Evolutionary conservation across 1,140 invertebrate genomes (phyloP).

Genomic region (Mya arenaria): DNA sequence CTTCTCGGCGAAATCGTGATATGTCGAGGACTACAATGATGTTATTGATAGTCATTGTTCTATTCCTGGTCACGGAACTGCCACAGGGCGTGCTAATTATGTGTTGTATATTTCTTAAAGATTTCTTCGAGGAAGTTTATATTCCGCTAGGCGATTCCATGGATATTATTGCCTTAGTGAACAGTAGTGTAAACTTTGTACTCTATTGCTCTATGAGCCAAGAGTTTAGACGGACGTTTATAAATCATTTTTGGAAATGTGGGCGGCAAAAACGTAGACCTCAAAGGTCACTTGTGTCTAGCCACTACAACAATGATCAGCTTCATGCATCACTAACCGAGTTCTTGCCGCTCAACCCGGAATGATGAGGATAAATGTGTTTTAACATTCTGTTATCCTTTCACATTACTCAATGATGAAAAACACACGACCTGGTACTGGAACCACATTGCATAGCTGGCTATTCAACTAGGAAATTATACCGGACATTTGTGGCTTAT

Average conservation of each 20-base stretch:
- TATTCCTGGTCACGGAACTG: slow-evolving; percentile 93
- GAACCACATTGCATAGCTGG: no score
- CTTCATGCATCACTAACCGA: neutral
- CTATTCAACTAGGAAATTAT: no score
- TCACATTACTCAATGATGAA: no score
- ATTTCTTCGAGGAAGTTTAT: slow-evolving; percentile 77
- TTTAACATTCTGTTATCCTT: no score
- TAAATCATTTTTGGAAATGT: slow-evolving; percentile 84
- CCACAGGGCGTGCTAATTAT: slow-evolving; percentile 84
- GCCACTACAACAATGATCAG: neutral
- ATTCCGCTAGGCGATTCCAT: slow-evolving; percentile 90
- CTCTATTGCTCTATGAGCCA: slow-evolving; percentile 96
- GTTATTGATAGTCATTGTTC: slow-evolving; percentile 91
- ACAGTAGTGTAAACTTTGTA: slow-evolving; percentile 95
- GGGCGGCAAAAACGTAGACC: neutral
- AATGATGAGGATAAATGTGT: no score
- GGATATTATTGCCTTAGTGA: slow-evolving; percentile 94
- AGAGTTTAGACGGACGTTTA: slow-evolving; percentile 93
- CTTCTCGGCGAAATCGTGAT: slow-evolving; percentile 75
- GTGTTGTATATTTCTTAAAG: slow-evolving; percentile 68
- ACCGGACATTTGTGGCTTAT: no score
- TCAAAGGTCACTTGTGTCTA: neutral
- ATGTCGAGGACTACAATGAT: slow-evolving; percentile 95
- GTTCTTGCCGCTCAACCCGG: no score
- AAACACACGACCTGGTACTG: no score